phyloP scores from a whole-genome alignment of 2,888 invertebrate species.

The Linnaemya tessellans region DNA sequence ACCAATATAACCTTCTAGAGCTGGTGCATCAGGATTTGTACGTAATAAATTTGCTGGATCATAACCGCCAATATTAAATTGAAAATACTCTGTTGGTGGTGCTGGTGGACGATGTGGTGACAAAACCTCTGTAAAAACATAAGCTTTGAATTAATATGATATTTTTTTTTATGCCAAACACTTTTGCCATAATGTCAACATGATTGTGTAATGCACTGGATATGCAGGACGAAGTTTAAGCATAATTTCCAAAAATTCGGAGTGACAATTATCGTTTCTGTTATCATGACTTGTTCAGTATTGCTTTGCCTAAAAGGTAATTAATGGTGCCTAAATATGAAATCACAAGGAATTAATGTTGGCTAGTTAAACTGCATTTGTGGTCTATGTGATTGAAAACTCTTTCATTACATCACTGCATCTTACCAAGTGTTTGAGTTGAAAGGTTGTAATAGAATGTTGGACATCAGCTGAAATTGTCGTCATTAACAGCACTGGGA shows the following conservation, averaged over 20 bases:
- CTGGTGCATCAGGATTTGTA: conserved; percentile 84
- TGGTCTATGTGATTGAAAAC: conserved; percentile 47
- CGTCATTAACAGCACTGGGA: no score
- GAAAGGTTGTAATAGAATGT: not conserved
- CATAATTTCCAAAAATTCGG: not conserved
- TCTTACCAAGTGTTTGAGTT: not conserved
- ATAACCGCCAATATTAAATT: conserved; percentile 93
- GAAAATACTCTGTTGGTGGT: conserved; percentile 94
- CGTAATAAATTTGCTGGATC: conserved; percentile 89
- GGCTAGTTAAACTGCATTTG: conserved; percentile 36
- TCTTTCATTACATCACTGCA: conserved; percentile 23
- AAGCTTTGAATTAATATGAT: conserved; percentile 37
- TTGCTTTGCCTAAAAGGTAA: not conserved
- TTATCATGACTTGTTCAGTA: no score
- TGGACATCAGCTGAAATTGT: not conserved
- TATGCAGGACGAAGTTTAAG: conserved; percentile 3
- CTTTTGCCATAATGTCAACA: not conserved
- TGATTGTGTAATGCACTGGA: not conserved
- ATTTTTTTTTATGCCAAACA: not conserved
- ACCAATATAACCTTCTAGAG: conserved; percentile 91
- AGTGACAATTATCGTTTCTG: not conserved
- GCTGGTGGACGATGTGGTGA: conserved; percentile 95
- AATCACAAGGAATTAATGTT: conserved; percentile 43
- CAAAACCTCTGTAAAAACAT: conserved; percentile 87
- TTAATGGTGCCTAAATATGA: conserved; percentile 38